Conservation (phyloP, 2,888 invertebrate species). For the Alloscopus bannaensis region DNA sequence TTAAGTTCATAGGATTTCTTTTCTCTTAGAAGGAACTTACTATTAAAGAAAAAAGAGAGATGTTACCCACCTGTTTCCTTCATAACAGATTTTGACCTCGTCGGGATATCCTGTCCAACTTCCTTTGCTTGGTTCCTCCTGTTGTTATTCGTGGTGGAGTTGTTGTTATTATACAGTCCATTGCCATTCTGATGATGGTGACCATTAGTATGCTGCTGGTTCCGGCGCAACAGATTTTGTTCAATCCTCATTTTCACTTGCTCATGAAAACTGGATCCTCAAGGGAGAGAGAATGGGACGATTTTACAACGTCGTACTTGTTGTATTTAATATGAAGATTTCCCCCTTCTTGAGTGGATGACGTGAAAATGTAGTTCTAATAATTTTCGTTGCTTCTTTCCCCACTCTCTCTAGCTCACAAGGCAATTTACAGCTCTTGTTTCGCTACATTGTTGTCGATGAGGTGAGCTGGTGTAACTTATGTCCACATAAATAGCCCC, state of each 20-base stretch:
- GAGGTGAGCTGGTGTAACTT: constrained; percentile 18
- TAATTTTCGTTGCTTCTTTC: not conserved
- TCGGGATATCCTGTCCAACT: constrained; percentile 58
- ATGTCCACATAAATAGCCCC: constrained; percentile 26
- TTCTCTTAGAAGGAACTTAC: not conserved
- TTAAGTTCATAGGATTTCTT: constrained; percentile 5
- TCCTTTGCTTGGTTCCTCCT: constrained; percentile 60
- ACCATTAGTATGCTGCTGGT: constrained; percentile 34
- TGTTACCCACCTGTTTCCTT: constrained; percentile 66
- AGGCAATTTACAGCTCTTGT: not conserved
- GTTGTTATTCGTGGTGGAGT: constrained; percentile 39
- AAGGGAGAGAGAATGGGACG: not conserved
- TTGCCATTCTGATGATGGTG: constrained; percentile 49
- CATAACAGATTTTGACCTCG: constrained; percentile 57
- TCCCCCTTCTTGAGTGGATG: too few species aligned
- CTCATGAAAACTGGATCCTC: not conserved
- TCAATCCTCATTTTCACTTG: constrained; percentile 61
- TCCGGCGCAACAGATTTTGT: constrained; percentile 56
- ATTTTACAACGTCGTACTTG: constrained; percentile 20
- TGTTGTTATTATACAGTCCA: constrained; percentile 39
- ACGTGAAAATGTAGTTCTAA: too few species aligned
- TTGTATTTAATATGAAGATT: too few species aligned
- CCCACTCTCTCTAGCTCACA: not conserved
- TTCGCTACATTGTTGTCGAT: not conserved
- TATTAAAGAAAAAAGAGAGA: constrained; percentile 9